Conservation (phyloP, 2,797 vertebrate genomes). For the Tenualosa ilisha region DNA sequence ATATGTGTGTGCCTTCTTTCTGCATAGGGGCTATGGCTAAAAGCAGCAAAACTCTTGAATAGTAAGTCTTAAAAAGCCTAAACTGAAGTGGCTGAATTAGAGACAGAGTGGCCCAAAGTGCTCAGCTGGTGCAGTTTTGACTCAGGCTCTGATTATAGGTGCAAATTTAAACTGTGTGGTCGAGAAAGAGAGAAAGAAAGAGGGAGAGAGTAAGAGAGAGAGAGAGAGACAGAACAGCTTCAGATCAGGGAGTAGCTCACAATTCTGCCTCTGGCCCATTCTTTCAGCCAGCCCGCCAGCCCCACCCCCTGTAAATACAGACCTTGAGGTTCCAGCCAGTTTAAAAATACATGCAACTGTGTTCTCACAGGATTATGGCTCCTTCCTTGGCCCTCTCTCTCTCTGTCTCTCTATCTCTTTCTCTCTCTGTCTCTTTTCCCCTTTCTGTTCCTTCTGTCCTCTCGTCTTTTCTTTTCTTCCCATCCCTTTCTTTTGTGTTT, state of each 20-base stretch:
- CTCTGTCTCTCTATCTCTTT: not conserved
- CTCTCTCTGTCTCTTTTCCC: not conserved
- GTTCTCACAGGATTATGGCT: not conserved
- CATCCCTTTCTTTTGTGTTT: not conserved
- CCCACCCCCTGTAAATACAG: conserved; percentile 79
- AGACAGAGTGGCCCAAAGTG: not conserved
- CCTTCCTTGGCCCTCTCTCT: not conserved
- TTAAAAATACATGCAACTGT: conserved; percentile 70
- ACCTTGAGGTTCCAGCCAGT: conserved; percentile 72
- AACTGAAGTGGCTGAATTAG: not conserved
- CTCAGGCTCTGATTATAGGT: not conserved
- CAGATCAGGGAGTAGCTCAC: not conserved
- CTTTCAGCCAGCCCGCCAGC: conserved; percentile 41
- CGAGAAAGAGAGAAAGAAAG: not conserved
- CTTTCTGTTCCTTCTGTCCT: not conserved
- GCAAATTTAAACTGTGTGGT: conserved; percentile 4
- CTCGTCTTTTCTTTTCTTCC: not conserved
- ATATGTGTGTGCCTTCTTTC: too few species aligned
- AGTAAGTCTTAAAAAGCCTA: not conserved
- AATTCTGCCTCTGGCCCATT: not conserved
- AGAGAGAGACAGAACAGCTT: too few species aligned
- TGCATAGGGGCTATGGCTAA: too few species aligned
- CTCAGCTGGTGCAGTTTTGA: not conserved
- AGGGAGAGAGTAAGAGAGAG: not conserved
- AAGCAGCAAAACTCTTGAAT: not conserved